phyloP scores from a whole-genome alignment of 2,797 vertebrate species.

The Smutsia temminckii region DNA sequence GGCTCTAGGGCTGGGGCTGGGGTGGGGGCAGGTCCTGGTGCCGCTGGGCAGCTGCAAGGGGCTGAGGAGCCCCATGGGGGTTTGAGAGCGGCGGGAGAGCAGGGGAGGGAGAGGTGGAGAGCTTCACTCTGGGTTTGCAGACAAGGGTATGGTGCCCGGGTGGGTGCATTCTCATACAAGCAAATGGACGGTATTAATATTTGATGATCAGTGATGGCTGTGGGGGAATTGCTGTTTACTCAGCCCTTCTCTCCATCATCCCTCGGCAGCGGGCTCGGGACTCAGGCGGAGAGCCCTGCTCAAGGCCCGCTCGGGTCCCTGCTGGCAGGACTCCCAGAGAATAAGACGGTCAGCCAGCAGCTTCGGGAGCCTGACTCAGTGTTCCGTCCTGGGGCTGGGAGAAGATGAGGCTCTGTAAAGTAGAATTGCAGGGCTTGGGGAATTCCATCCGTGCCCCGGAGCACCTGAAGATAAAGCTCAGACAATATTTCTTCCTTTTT shows the following conservation, averaged over 20 bases:
- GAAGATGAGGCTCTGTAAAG: rapidly evolving
- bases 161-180: rapidly evolving
- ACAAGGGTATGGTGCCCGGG: neutral
- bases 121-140: constrained; percentile 28
- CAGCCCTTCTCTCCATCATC: neutral
- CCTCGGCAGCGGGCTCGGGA: neutral
- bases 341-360: rapidly evolving
- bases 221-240: neutral
- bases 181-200: constrained; percentile 65
- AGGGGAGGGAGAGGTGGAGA: neutral
- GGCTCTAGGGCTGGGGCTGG: neutral
- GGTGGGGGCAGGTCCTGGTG: neutral
- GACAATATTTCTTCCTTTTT: neutral
- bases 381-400: rapidly evolving
- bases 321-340: rapidly evolving
- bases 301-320: neutral
- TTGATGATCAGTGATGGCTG: constrained; percentile 60
- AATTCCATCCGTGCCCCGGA: rapidly evolving
- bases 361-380: rapidly evolving
- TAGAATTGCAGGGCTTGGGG: rapidly evolving
- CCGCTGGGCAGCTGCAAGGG: neutral
- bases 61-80: rapidly evolving
- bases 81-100: neutral
- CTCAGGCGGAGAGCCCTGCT: neutral
- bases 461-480: neutral